phyloP scores from a whole-genome alignment of 2,797 vertebrate genomes.

The Prunella strophiata region DNA sequence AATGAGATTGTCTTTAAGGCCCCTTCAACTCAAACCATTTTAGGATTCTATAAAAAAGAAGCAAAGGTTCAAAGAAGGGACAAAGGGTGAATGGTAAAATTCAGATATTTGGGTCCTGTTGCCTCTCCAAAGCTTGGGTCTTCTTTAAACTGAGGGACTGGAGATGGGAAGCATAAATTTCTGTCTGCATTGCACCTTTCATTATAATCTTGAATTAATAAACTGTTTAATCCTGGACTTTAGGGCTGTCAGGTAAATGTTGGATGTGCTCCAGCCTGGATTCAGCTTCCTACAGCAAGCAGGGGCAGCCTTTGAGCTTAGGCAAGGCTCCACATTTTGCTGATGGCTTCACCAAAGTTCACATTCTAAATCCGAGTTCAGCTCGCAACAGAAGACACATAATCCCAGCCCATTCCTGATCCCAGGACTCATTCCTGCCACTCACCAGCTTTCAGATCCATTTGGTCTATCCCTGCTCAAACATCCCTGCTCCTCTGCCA shows the following conservation, averaged over 20 bases:
- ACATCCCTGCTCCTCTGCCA: not conserved
- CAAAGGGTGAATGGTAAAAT: not conserved
- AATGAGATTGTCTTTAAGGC: not conserved
- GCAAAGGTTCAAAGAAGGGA: not conserved
- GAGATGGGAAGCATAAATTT: not conserved
- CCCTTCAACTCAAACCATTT: not conserved
- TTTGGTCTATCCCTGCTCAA: not conserved
- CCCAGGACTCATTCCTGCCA: not conserved
- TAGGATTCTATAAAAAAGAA: not conserved
- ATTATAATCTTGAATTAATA: not conserved
- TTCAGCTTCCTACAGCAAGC: not conserved
- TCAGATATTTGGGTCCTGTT: not conserved
- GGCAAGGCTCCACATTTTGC: not conserved
- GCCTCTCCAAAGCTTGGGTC: not conserved
- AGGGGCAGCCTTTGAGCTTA: not conserved
- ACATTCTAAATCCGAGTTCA: not conserved
- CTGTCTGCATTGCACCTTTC: not conserved
- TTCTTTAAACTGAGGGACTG: not conserved
- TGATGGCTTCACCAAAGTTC: not conserved
- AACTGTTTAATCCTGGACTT: not conserved
- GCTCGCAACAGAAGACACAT: not conserved
- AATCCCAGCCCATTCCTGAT: not conserved
- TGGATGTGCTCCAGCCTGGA: not conserved
- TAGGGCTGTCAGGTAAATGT: not conserved
- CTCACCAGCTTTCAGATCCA: not conserved